Base-by-base conservation (phyloP, 2,888 invertebrate species). In the Acheta domesticus region DNA sequence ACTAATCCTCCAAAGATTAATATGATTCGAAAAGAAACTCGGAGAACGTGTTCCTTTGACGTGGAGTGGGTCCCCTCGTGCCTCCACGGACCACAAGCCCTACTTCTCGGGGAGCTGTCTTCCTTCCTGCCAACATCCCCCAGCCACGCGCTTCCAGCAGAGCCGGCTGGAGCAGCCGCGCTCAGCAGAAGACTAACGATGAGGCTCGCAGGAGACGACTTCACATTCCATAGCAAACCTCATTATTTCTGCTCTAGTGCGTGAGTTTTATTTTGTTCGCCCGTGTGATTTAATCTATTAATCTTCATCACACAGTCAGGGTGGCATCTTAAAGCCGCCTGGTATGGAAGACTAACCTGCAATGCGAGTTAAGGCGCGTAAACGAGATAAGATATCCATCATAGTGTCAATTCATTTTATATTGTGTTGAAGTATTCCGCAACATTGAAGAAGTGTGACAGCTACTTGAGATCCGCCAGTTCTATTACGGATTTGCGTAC, bases 241-340 rank as follows among this genome's bases (percentile, higher is more conserved):
- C 62, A 62, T 62, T 62, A 62, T 62, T 62, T 62, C 62, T 62
- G n/a, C 62, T 62, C 62, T n/a, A 62, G n/a, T 62, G 62, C 62
- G 62, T 62, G 62, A 62, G 62, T 62, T 62, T 62, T 62, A 62
- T 62, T 62, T 62, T 62, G 62, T 62, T 62, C 62, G 16, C 14
- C n/a, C 62, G 62, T n/a, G 62, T 62, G n/a, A 62, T 62, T n/a
- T 62, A 62, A 62, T 62, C 62, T 14, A 62, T 62, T 62, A 62
- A 62, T 62, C 62, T 62, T 62, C 62, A n/a, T 62, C 62, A 19
- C 16, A n/a, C 62, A 19, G 62, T 62, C 62, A 19, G 16, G 62
- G n/a, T 62, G 62, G 62, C 62, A 62, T 12, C 16, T n/a, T 62
- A 62, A n/a, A 19, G 62, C n/a, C 62, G 62, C 62, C 62, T 62